Conservation (phyloP, 2,888 invertebrate genomes). For the Drosophila seclusa region DNA sequence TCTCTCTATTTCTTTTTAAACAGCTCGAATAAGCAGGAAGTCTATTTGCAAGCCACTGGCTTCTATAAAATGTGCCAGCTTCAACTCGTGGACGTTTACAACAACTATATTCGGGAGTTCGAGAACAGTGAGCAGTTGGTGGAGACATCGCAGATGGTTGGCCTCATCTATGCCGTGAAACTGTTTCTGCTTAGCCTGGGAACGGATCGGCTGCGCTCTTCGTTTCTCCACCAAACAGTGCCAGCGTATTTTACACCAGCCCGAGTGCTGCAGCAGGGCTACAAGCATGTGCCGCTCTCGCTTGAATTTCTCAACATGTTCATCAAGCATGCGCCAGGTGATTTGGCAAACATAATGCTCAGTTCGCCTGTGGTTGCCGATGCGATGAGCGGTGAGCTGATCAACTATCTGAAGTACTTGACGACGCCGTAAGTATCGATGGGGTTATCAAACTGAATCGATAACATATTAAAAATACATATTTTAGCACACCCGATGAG, state of each 20-base stretch:
- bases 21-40: conserved; percentile 83
- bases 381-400: conserved; percentile 82
- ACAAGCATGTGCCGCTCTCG: conserved; percentile 77
- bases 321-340: conserved; percentile 78
- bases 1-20: not conserved
- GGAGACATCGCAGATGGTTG: conserved; percentile 68
- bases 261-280: conserved; percentile 69
- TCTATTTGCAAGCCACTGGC: conserved; percentile 83
- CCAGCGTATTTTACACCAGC: conserved; percentile 76
- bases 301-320: conserved; percentile 83
- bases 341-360: conserved; percentile 82
- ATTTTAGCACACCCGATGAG: conserved; percentile 74
- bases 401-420: conserved; percentile 78
- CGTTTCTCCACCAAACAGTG: conserved; percentile 80
- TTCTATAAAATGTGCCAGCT: conserved; percentile 84
- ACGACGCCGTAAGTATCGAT: conserved; percentile 73
- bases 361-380: conserved; percentile 83
- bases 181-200: conserved; percentile 79
- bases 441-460: not conserved
- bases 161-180: conserved; percentile 83
- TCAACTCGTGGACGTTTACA: conserved; percentile 78
- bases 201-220: conserved; percentile 78
- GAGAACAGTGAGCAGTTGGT: conserved; percentile 46
- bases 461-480: not conserved
- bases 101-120: conserved; percentile 77